Conservation (phyloP, 1,140 invertebrate genomes). For the Ips typographus region DNA sequence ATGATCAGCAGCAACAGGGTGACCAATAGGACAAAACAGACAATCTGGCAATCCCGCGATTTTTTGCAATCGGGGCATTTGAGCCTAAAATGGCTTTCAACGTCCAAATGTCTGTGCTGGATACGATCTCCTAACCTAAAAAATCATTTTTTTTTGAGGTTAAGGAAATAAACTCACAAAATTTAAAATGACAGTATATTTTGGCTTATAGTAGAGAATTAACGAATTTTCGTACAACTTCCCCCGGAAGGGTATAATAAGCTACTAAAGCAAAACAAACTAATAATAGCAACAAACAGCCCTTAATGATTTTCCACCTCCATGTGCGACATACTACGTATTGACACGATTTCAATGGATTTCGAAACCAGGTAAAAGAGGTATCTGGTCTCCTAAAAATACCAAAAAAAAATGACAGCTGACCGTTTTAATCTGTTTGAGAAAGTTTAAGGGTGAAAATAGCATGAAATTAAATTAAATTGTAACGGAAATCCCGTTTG, state of each 20-base stretch:
- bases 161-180: constrained; percentile 5
- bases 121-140: constrained; percentile 5
- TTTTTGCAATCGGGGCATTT: not conserved
- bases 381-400: constrained; percentile 61
- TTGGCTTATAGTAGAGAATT: constrained; percentile 14
- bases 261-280: constrained; percentile 50
- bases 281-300: constrained; percentile 48
- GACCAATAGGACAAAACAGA: not conserved
- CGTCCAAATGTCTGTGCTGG: not conserved
- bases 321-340: constrained; percentile 58
- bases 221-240: constrained; percentile 52
- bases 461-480: too few species aligned
- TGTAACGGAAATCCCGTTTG: too few species aligned
- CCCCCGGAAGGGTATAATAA: constrained; percentile 58
- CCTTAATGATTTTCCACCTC: constrained; percentile 55
- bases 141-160: not conserved
- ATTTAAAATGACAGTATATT: constrained; percentile 2
- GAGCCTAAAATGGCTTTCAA: not conserved
- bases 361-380: constrained; percentile 62
- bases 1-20: not conserved
- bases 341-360: constrained; percentile 60
- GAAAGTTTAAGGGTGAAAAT: too few species aligned
- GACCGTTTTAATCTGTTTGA: too few species aligned
- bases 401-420: too few species aligned
- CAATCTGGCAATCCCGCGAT: constrained; percentile 1